phyloP scores from a whole-genome alignment of 1,140 invertebrate genomes.

The Spodoptera litura region DNA sequence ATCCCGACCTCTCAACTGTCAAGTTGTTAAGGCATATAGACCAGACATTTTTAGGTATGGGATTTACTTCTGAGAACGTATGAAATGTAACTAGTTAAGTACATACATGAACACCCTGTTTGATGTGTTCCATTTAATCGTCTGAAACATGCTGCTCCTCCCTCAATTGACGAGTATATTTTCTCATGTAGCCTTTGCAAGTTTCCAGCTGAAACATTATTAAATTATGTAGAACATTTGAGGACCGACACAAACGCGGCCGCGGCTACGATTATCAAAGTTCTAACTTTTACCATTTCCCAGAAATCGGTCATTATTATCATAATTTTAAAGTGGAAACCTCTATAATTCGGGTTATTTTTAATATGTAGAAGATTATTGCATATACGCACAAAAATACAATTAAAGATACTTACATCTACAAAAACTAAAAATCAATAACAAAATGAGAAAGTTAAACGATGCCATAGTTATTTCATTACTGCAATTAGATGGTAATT shows the following conservation, averaged over 20 bases:
- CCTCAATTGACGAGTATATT: slow-evolving; percentile 92
- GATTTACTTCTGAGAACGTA: too few species aligned
- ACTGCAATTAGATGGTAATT: neutral
- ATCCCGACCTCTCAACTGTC: too few species aligned
- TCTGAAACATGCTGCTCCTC: slow-evolving; percentile 92
- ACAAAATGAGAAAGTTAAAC: neutral
- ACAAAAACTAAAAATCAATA: slow-evolving; percentile 30
- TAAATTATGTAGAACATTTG: neutral
- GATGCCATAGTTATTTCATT: slow-evolving; percentile 25
- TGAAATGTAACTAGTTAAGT: neutral
- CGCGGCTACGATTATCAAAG: too few species aligned
- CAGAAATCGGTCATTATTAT: too few species aligned
- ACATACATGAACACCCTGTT: slow-evolving; percentile 95
- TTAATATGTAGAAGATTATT: too few species aligned
- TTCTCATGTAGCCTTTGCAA: slow-evolving; percentile 90
- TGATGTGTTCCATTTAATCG: slow-evolving; percentile 97
- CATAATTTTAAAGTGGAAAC: too few species aligned
- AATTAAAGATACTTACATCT: neutral
- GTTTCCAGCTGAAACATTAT: slow-evolving; percentile 52
- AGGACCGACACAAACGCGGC: too few species aligned
- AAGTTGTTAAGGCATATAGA: too few species aligned
- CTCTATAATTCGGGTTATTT: too few species aligned
- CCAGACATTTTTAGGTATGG: too few species aligned
- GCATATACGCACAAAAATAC: slow-evolving; percentile 9
- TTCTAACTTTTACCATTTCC: too few species aligned